Evolutionary conservation across 2,888 invertebrate genomes (phyloP).

Genomic region (Drosophila tanythrix): DNA sequence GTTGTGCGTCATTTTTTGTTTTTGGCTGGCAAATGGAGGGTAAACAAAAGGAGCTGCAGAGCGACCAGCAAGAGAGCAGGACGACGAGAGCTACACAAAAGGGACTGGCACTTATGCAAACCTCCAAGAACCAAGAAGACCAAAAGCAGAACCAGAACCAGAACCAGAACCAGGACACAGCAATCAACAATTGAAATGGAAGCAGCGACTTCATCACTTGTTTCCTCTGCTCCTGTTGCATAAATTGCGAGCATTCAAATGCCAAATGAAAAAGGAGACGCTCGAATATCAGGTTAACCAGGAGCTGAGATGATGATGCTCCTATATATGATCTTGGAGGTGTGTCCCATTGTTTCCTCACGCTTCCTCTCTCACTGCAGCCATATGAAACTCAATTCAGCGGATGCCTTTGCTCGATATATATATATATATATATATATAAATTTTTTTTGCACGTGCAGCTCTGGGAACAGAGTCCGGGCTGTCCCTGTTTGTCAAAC

Average conservation of each 20-base stretch:
- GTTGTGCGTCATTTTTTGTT: conserved; percentile 74
- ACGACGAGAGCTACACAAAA: conserved; percentile 39
- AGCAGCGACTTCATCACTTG: conserved; percentile 84
- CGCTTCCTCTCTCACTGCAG: conserved; percentile 65
- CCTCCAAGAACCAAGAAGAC: conserved; percentile 18
- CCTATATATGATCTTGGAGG: conserved; percentile 70
- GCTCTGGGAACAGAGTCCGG: conserved; percentile 57
- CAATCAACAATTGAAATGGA: conserved; percentile 74
- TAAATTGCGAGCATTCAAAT: conserved; percentile 59
- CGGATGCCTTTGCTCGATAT: conserved; percentile 46
- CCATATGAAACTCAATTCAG: conserved; percentile 67
- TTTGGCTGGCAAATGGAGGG: conserved; percentile 62
- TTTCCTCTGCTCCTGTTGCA: conserved; percentile 80
- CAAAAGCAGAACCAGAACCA: not conserved
- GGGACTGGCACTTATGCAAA: conserved; percentile 71
- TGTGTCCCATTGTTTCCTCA: conserved; percentile 77
- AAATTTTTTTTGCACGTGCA: conserved; percentile 69
- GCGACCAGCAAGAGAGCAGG: conserved; percentile 33
- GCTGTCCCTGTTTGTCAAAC: conserved; percentile 28
- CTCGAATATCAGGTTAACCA: conserved; percentile 79
- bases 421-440: conserved; percentile 4
- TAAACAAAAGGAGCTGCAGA: conserved; percentile 61
- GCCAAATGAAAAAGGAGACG: conserved; percentile 66
- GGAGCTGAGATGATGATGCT: conserved; percentile 28
- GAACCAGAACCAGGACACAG: conserved; percentile 49